phyloP scores from a whole-genome alignment of 1,140 invertebrate species.

The Cyphomyrmex costatus region DNA sequence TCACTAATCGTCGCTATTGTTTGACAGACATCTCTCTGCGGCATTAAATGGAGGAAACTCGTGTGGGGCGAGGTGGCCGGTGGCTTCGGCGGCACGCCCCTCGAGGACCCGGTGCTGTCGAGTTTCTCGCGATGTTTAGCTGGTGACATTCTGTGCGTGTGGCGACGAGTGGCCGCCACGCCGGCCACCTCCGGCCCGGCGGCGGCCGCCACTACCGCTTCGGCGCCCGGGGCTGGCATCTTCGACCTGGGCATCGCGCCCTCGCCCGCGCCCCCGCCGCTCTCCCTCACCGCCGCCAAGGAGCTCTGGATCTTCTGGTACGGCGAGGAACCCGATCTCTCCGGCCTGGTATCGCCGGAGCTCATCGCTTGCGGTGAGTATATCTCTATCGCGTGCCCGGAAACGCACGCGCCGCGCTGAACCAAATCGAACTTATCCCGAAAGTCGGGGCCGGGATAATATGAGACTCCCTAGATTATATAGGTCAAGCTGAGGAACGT shows the following conservation, averaged over 20 bases:
- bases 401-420: neutral
- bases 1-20: conserved; percentile 29
- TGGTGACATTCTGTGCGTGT: conserved; percentile 98
- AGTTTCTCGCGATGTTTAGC: conserved; percentile 97
- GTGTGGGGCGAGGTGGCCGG: conserved; percentile 92
- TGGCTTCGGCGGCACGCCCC: conserved; percentile 88
- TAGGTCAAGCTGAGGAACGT: neutral
- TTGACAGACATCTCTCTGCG: conserved; percentile 97
- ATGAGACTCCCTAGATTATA: neutral
- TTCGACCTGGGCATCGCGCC: conserved; percentile 88
- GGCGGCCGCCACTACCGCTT: conserved; percentile 81
- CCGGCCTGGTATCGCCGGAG: conserved; percentile 93
- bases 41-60: conserved; percentile 99
- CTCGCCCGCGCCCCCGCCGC: conserved; percentile 89
- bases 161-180: conserved; percentile 92
- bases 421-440: neutral
- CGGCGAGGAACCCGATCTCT: conserved; percentile 97
- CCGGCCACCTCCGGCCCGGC: conserved; percentile 84
- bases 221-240: conserved; percentile 88
- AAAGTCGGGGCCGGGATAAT: conserved; percentile 11
- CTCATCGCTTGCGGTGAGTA: conserved; percentile 92
- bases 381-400: conserved; percentile 25
- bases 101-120: conserved; percentile 97
- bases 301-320: conserved; percentile 99
- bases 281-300: conserved; percentile 93